These are phyloP conservation scores for Benthochromis sp. DNA, from an alignment of 2,113 vertebrate species.

Conservation along the genomic window DNA sequence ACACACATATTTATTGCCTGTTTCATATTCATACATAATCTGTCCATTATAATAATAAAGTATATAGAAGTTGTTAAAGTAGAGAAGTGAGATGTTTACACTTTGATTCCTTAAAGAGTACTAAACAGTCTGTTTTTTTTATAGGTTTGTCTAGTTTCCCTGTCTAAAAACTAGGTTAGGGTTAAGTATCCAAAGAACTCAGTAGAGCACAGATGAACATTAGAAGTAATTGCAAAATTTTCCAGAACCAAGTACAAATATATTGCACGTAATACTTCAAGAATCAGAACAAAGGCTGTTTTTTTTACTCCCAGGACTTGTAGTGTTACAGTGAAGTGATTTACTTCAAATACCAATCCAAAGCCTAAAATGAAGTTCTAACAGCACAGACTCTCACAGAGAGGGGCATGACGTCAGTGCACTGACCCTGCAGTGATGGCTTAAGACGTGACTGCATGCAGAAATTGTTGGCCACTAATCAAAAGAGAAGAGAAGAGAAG, in stretches of 20 bases:
- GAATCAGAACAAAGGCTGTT: neutral
- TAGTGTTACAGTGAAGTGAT: conserved; percentile 10
- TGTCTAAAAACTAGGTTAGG: conserved; percentile 13
- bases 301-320: conserved; percentile 6
- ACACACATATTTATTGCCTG: neutral
- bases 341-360: neutral
- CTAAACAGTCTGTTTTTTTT: neutral
- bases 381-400: conserved; percentile 30
- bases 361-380: conserved; percentile 36
- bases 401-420: conserved; percentile 53
- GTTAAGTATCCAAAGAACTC: conserved; percentile 22
- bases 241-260: conserved; percentile 16
- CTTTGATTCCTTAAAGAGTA: neutral
- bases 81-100: neutral
- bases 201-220: neutral
- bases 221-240: neutral
- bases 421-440: conserved; percentile 15
- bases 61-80: neutral
- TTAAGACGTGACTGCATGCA: conserved; percentile 50
- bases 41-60: neutral
- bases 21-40: neutral
- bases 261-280: neutral
- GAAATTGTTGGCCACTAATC: neutral
- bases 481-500: neutral
- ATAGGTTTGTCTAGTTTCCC: neutral